These are phyloP conservation scores for Dysmachus trigonus DNA, from an alignment of 2,888 invertebrate genomes.

Conservation along the genomic window DNA sequence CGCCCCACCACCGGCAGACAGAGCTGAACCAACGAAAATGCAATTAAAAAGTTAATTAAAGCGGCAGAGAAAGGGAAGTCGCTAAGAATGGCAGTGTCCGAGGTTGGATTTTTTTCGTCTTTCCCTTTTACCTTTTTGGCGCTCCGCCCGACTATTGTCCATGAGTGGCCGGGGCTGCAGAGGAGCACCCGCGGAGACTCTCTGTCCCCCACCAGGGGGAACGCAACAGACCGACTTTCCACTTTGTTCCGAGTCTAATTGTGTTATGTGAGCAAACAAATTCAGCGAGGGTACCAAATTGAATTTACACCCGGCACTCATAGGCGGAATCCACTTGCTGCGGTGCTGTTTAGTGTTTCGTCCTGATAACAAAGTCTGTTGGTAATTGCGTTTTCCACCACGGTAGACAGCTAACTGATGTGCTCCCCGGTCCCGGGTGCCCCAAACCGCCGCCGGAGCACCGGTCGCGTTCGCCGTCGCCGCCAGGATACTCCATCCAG, in stretches of 20 bases:
- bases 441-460: not conserved
- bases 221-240: conserved; percentile 11
- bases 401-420: conserved; percentile 41
- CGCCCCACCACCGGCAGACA: not conserved
- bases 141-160: not conserved
- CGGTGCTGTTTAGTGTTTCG: conserved; percentile 41
- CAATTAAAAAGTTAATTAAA: conserved; percentile 33
- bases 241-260: conserved; percentile 39
- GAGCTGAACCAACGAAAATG: conserved; percentile 5
- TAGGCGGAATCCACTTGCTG: conserved; percentile 37
- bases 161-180: not conserved
- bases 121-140: not conserved
- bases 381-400: conserved; percentile 42
- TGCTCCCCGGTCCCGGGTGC: not conserved
- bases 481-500: not conserved
- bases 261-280: conserved; percentile 42
- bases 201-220: not conserved
- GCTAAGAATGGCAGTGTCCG: conserved; percentile 4
- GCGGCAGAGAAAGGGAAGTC: not conserved
- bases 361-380: conserved; percentile 41
- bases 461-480: not conserved
- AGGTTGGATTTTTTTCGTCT: not conserved
- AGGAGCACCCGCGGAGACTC: not conserved
- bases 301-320: conserved; percentile 38
- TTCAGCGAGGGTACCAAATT: conserved; percentile 40